Base-by-base conservation (phyloP, 2,797 vertebrate genomes). In the Galago senegalensis region DNA sequence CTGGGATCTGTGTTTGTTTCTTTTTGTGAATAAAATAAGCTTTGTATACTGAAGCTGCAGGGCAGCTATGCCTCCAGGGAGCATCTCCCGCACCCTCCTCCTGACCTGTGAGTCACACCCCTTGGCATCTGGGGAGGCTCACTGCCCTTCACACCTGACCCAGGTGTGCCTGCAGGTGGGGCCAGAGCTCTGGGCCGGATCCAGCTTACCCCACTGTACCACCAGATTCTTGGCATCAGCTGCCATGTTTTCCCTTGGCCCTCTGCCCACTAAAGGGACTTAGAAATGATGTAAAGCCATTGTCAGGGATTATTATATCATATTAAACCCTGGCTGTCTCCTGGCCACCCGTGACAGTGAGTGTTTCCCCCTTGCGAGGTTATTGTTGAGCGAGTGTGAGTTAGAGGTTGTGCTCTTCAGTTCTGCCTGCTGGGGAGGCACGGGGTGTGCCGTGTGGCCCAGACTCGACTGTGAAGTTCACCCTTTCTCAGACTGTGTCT, bases 261-360 rank as follows among this genome's bases (percentile, higher is more conserved):
- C 27, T n/a, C 83, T 27, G 23, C 58, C 29, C 25, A 27, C 53
- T n/a, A 58, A 53, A 76, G 70, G 76, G 73, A 76, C 72, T 27
- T 7, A 49, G 43, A 73, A 76, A 84, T 76, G 67, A 85, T 82
- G 94, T 88, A 90, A 86, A 86, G 46, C 43, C 73, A 16, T 58
- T 79, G 23, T 4, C 23, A 16, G 16, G 69, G 76, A 93, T 93
- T 91, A 76, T 40, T 91, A 80, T 40, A 76, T 89, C 89, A 87
- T 60, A 8, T 25, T 60, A 40, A 91, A 37, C 90, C 89, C 87
- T 13, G 31, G 70, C 95, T 27, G 79, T 92, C 94, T 87, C 82
- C 67, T 82, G 34, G 13, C 93, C 65, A 29, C 0, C 49, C 29
- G 65, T 72, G 77, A 69, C 31, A 8, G 29, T 53, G 77, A 40